Conservation (phyloP, 2,113 vertebrate genomes). For the Tenebrosternarchus preto region DNA sequence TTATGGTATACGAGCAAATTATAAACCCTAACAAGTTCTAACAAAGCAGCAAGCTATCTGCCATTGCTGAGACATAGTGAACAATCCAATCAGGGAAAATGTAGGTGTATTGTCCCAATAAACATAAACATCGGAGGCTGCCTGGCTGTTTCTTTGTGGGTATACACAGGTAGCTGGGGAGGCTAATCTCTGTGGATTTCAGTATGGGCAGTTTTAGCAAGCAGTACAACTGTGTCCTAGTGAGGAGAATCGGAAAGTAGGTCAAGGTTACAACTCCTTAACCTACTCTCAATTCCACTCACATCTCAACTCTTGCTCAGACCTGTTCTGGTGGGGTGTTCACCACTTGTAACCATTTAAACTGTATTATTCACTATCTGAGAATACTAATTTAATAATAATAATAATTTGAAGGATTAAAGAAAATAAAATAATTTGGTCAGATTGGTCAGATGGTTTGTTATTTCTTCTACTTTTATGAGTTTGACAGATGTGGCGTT, state of each 20-base stretch:
- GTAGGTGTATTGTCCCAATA: too few species aligned
- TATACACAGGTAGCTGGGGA: neutral
- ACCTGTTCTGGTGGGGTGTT: neutral
- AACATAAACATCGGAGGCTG: neutral
- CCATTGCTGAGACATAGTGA: neutral
- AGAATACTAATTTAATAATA: neutral
- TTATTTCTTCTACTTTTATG: neutral
- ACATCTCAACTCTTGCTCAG: conserved; percentile 28
- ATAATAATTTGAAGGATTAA: neutral
- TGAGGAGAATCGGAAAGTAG: conserved; percentile 60
- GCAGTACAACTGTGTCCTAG: neutral
- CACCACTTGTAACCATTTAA: neutral
- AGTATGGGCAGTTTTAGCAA: conserved; percentile 7
- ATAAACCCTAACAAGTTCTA: too few species aligned
- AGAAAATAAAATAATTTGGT: neutral
- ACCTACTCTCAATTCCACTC: conserved; percentile 51
- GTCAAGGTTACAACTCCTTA: conserved; percentile 68
- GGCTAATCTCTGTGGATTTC: neutral
- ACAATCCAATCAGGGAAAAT: neutral
- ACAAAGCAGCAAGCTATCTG: too few species aligned
- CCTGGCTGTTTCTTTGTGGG: neutral
- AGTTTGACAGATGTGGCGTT: too few species aligned
- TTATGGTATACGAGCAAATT: too few species aligned
- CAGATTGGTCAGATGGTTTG: neutral
- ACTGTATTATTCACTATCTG: neutral